phyloP scores from a whole-genome alignment of 2,797 vertebrate genomes.

The Melanotaenia parkinsoni region DNA sequence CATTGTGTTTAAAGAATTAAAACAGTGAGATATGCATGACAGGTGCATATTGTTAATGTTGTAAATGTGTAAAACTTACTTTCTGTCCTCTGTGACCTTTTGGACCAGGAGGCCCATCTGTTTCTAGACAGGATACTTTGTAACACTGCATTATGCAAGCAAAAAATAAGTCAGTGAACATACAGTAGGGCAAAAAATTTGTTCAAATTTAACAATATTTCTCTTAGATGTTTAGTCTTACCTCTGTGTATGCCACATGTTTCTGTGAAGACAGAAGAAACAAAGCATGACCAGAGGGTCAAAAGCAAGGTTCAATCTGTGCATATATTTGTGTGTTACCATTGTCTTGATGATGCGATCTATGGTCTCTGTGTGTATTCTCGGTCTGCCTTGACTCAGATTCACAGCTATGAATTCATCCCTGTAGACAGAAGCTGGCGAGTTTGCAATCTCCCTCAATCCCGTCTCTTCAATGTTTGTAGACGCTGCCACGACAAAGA shows the following conservation, averaged over 20 bases:
- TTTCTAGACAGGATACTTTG: constrained; percentile 90
- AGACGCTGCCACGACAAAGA: constrained; percentile 90
- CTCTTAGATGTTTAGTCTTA: constrained; percentile 67
- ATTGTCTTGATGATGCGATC: constrained; percentile 92
- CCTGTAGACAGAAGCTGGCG: constrained; percentile 87
- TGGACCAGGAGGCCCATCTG: constrained; percentile 85
- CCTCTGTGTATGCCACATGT: constrained; percentile 90
- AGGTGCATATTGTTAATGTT: background rate
- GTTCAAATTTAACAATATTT: background rate
- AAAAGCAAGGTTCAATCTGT: background rate
- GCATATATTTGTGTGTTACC: constrained; percentile 76
- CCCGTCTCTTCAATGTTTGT: constrained; percentile 85
- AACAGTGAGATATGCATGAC: background rate
- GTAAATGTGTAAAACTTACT: constrained; percentile 77
- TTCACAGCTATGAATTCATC: constrained; percentile 85
- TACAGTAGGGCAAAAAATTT: background rate
- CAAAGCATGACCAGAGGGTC: constrained; percentile 23
- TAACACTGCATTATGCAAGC: constrained; percentile 86
- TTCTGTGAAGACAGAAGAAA: constrained; percentile 81
- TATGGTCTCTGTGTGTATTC: constrained; percentile 77
- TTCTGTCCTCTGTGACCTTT: constrained; percentile 93
- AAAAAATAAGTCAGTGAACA: constrained; percentile 20
- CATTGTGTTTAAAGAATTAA: constrained; percentile 24
- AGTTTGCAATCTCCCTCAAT: constrained; percentile 89
- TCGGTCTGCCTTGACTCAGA: constrained; percentile 55